Evolutionary conservation across 1,140 invertebrate species (phyloP).

Genomic region (Scaptomyza pallida): DNA sequence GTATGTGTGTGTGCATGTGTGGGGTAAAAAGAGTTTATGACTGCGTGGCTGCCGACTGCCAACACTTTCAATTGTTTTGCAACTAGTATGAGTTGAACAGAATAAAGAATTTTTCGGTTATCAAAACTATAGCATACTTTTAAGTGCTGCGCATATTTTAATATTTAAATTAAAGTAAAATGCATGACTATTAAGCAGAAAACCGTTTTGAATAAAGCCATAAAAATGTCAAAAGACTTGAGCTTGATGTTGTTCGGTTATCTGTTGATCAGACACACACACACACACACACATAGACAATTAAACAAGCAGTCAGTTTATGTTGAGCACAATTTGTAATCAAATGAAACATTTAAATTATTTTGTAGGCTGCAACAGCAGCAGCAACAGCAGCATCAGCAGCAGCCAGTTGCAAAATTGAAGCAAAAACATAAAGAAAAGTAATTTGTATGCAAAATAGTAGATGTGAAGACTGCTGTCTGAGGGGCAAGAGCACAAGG

Average conservation of each 20-base stretch:
- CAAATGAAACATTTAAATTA: constrained; percentile 83
- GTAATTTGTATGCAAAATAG: constrained; percentile 82
- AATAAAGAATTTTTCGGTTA: background rate
- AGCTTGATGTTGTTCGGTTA: background rate
- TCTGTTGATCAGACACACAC: constrained; percentile 13
- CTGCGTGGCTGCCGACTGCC: constrained; percentile 20
- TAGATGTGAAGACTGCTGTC: constrained; percentile 53
- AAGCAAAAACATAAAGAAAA: constrained; percentile 75
- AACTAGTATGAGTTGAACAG: background rate
- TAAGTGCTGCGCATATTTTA: background rate
- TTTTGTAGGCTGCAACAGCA: constrained; percentile 55
- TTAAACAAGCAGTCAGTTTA: constrained; percentile 30
- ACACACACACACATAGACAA: constrained; percentile 12
- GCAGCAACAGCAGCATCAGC: constrained; percentile 8
- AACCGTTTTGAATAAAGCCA: background rate
- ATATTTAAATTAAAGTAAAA: background rate
- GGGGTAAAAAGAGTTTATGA: constrained; percentile 2
- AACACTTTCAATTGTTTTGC: constrained; percentile 66
- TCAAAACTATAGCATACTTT: constrained; percentile 26
- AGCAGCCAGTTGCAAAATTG: constrained; percentile 18
- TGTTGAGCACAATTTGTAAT: constrained; percentile 59
- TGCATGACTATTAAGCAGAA: background rate
- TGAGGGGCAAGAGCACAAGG: background rate
- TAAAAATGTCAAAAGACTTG: constrained; percentile 11
- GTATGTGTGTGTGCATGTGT: constrained; percentile 15